Evolutionary conservation across 2,797 vertebrate species (phyloP), one percentile per base, ranked within the genome.

Genomic region (Hirundo rustica): DNA sequence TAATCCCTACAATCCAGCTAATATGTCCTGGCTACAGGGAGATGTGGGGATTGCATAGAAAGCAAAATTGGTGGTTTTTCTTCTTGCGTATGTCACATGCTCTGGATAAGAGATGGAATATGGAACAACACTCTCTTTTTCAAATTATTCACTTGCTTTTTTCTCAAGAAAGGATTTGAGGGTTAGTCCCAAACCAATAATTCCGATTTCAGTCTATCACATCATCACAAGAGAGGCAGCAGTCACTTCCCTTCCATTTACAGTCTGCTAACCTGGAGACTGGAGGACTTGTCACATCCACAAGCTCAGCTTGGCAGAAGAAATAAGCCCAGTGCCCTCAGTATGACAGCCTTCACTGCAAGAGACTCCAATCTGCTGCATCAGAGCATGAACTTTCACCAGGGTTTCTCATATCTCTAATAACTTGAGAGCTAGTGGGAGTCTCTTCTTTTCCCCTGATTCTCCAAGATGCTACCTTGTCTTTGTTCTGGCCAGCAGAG

Each of bases 371-470:
- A 20, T 62, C 42, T 61, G 18, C 60, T 65, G 27, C 34, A 58
- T 19, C 47, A 70, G 26, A 76, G 51, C 47, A 58, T 36, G 18
- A 74, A 13, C 16, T 77, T 67, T 13, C 29, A 48, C 29, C 7
- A 42, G 14, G 8, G 5, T 58, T 83, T 60, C 27, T 85, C 44
- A 70, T 45, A 70, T 40, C n/a, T 40, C 14, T 58, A 58, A 19
- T 30, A 75, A 68, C 45, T 68, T n/a, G 18, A 67, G 29, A 60
- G 16, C 10, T 53, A 55, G 10, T 2, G 4, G 1, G 2, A 54
- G 3, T 77, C 2, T 70, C 22, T 78, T 73, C 26, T 53, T 89
- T 76, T 10, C 6, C 9, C 1, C 5, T 0, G 0, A 5, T 40
- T 38, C 29, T 83, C 29, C 36, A 79, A 64, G 51, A 50, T n/a